Percentiles rank a stretch among this genome's conserved stretches.
phyloP scores from a whole-genome alignment of 1,140 invertebrate species.

The Monomorium pharaonis region DNA sequence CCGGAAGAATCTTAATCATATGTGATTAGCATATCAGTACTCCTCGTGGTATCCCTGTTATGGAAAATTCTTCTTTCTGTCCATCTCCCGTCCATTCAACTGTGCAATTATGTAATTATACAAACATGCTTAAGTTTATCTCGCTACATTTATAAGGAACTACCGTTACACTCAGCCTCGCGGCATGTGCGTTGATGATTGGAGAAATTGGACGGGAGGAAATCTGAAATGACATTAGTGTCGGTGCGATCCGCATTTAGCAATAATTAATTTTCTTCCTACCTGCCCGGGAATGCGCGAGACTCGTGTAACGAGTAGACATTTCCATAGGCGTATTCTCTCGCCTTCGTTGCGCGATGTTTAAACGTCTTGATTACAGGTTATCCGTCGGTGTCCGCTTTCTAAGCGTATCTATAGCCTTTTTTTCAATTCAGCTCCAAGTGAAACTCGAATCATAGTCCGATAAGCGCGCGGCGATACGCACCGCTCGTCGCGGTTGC shows the following conservation, averaged over 20 bases:
- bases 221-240: slow-evolving; percentile 27
- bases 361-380: slow-evolving; percentile 70
- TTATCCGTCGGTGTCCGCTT: slow-evolving; percentile 67
- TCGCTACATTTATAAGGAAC: not conserved
- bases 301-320: not conserved
- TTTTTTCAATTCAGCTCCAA: slow-evolving; percentile 55
- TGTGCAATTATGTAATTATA: slow-evolving; percentile 23
- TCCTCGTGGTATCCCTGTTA: not conserved
- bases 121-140: slow-evolving; percentile 9
- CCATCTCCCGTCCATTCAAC: not conserved
- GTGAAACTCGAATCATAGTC: slow-evolving; percentile 67
- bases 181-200: not conserved
- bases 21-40: not conserved
- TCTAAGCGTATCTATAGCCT: slow-evolving; percentile 63
- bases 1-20: not conserved
- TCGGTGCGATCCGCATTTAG: slow-evolving; percentile 1
- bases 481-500: slow-evolving; percentile 56
- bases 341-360: slow-evolving; percentile 18
- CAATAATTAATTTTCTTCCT: slow-evolving; percentile 38
- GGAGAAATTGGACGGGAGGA: slow-evolving; percentile 4
- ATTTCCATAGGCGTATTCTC: not conserved
- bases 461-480: slow-evolving; percentile 51
- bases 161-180: not conserved
- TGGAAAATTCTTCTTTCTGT: not conserved
- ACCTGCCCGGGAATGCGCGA: not conserved